Conservation (phyloP, 2,113 vertebrate species). For the Dolichotis patagonum region DNA sequence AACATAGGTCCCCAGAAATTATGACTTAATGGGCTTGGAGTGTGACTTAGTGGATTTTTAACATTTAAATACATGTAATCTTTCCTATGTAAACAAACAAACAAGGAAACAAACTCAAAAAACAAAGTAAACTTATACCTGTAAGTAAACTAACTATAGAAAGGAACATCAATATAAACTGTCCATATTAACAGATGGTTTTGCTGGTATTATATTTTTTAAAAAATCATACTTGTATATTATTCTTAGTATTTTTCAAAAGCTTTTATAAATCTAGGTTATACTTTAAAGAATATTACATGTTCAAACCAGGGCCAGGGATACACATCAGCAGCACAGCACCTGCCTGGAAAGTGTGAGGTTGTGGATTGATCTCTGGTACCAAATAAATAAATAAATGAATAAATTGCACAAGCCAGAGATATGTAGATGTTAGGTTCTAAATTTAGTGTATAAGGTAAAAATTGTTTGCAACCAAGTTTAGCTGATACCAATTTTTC, state of each 20-base stretch:
- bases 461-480: neutral
- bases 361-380: no score
- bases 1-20: neutral
- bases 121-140: neutral
- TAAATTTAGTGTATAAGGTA: neutral
- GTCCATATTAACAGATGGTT: neutral
- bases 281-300: slow-evolving; percentile 34
- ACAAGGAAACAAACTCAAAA: slow-evolving; percentile 5
- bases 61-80: neutral
- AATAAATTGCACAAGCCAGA: neutral
- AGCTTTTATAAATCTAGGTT: neutral
- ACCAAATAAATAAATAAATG: no score
- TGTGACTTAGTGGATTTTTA: neutral
- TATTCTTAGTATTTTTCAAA: slow-evolving; percentile 5
- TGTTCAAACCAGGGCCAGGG: no score
- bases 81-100: neutral
- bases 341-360: no score
- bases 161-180: neutral
- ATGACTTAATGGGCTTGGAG: neutral
- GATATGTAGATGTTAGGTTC: neutral
- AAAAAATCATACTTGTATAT: neutral
- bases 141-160: neutral
- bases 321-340: no score
- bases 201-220: neutral
- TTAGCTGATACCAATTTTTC: neutral